These are phyloP conservation scores for Platyscapa corneri DNA, from an alignment of 1,140 invertebrate genomes.

Conservation along the genomic window DNA sequence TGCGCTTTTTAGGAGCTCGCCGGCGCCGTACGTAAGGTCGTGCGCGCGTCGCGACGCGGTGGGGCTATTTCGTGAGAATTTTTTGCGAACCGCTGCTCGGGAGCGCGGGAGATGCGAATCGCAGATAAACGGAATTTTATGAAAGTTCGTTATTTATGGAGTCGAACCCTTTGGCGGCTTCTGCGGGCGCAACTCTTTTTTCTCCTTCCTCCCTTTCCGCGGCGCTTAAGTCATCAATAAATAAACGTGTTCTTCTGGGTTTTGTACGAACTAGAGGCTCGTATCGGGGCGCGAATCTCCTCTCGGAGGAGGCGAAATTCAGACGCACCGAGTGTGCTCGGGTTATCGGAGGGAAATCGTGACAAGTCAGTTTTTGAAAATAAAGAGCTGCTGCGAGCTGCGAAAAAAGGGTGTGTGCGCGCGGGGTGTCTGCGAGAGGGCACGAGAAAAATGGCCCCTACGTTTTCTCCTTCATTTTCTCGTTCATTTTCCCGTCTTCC, in stretches of 20 bases:
- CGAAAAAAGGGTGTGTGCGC: neutral
- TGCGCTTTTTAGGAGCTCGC: neutral
- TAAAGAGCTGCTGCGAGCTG: neutral
- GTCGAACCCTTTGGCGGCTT: neutral
- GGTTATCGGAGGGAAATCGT: neutral
- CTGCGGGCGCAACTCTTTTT: neutral
- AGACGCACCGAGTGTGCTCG: neutral
- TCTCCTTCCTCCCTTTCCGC: neutral
- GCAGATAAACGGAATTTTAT: constrained; percentile 34
- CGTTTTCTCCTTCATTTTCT: neutral
- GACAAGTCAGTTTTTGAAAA: neutral
- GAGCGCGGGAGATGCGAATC: neutral
- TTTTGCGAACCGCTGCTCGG: neutral
- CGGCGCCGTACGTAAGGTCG: too few species aligned
- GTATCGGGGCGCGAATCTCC: neutral
- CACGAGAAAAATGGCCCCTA: neutral
- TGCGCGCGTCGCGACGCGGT: neutral
- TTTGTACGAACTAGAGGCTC: neutral
- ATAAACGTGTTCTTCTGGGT: neutral
- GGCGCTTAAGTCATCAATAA: constrained; percentile 19
- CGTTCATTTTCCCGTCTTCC: too few species aligned
- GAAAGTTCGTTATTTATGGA: constrained; percentile 29
- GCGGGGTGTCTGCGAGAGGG: neutral
- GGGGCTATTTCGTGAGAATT: neutral
- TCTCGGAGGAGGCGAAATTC: neutral